Conservation (phyloP, 2,113 vertebrate species). For the Tenrec ecaudatus region DNA sequence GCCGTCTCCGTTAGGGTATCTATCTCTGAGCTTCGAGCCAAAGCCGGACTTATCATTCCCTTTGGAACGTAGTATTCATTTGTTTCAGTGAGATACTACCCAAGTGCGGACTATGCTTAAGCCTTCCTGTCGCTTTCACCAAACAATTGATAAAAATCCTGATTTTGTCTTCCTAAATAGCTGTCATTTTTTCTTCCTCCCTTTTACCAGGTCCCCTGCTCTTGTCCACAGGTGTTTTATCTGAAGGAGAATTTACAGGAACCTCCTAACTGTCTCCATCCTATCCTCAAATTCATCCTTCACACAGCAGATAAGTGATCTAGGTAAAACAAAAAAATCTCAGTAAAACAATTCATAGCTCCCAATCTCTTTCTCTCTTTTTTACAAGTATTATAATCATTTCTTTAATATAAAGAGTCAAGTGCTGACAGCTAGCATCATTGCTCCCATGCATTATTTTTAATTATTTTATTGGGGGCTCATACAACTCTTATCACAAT, state of each 20-base stretch:
- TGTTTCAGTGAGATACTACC: neutral
- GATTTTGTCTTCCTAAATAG: neutral
- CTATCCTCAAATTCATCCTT: neutral
- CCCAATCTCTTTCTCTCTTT: too few species aligned
- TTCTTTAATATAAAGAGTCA: too few species aligned
- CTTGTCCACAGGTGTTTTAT: neutral
- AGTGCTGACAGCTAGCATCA: too few species aligned
- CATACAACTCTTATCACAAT: too few species aligned
- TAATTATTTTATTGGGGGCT: too few species aligned
- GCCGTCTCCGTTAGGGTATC: neutral
- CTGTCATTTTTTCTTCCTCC: neutral
- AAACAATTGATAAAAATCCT: neutral
- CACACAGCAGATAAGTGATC: neutral
- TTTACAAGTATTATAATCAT: too few species aligned
- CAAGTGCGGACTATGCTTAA: neutral
- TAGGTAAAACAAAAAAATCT: constrained; percentile 14
- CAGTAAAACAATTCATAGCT: neutral
- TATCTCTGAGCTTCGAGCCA: neutral
- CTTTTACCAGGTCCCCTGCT: neutral
- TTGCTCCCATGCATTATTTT: too few species aligned
- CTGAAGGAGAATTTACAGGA: neutral
- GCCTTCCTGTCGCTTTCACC: neutral
- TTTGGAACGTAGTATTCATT: neutral
- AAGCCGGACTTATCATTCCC: constrained; percentile 40
- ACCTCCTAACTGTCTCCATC: neutral